Evolutionary conservation across 2,797 vertebrate genomes (phyloP).

Genomic region (Bufotes viridis): DNA sequence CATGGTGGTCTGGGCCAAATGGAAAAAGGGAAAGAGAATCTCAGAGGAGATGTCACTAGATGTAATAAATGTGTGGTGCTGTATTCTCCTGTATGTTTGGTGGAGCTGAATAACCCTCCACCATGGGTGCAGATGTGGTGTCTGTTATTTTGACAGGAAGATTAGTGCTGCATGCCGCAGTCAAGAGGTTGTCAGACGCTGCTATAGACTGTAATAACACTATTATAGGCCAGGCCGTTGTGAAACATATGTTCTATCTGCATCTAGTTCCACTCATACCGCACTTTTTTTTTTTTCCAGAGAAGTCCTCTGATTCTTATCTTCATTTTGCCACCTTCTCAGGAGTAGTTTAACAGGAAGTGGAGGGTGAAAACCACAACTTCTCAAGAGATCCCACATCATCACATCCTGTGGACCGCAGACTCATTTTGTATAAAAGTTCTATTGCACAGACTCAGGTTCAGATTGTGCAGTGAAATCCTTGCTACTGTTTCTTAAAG

Average conservation of each 20-base stretch:
- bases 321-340: not conserved
- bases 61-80: no score
- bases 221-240: not conserved
- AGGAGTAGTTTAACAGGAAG: not conserved
- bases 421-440: not conserved
- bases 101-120: no score
- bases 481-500: not conserved
- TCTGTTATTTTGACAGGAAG: no score
- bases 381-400: not conserved
- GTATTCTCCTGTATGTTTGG: no score
- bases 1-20: no score
- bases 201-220: not conserved
- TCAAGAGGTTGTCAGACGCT: no score
- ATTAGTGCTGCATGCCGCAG: no score
- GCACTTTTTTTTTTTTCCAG: conserved; percentile 2
- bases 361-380: not conserved
- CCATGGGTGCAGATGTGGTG: no score
- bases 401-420: not conserved
- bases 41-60: no score
- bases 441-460: not conserved
- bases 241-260: not conserved
- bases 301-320: conserved; percentile 27
- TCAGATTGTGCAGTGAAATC: not conserved
- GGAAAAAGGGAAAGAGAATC: no score
- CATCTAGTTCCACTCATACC: conserved; percentile 2